A percentile compares a stretch with the other conserved stretches of the same genome.
Conservation (phyloP, 2,797 vertebrate species). For the Falco biarmicus region DNA sequence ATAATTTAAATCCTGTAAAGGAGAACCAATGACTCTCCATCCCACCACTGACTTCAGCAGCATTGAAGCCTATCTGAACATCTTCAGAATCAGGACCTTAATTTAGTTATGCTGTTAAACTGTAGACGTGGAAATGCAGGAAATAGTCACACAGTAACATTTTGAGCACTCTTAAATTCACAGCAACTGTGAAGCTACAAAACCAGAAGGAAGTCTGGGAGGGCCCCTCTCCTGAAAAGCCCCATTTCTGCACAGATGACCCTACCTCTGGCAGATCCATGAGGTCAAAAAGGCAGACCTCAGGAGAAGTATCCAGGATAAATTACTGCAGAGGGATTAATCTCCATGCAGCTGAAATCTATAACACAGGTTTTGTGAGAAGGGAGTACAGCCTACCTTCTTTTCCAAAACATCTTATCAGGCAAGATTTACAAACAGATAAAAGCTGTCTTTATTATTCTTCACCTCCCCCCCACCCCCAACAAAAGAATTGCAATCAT, state of each 20-base stretch:
- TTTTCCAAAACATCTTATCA: neutral
- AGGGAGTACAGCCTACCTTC: neutral
- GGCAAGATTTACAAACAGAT: neutral
- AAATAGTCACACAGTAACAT: neutral
- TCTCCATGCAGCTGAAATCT: neutral
- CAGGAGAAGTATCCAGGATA: neutral
- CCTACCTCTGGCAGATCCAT: neutral
- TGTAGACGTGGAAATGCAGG: neutral
- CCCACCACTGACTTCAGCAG: neutral
- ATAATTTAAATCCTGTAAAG: neutral
- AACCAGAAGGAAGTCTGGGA: neutral
- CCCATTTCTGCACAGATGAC: neutral
- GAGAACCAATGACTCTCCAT: neutral
- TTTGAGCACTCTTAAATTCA: neutral
- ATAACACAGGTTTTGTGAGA: neutral
- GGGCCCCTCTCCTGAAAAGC: neutral
- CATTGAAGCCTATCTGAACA: neutral
- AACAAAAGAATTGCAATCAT: neutral
- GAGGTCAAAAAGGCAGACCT: neutral
- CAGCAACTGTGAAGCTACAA: neutral
- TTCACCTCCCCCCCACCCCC: accelerated
- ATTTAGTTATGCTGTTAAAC: neutral
- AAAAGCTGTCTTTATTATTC: neutral
- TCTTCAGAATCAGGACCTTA: neutral
- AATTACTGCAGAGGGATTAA: neutral